These are phyloP conservation scores for Amphipyra berbera DNA, from an alignment of 2,888 invertebrate species.

Conservation along the genomic window DNA sequence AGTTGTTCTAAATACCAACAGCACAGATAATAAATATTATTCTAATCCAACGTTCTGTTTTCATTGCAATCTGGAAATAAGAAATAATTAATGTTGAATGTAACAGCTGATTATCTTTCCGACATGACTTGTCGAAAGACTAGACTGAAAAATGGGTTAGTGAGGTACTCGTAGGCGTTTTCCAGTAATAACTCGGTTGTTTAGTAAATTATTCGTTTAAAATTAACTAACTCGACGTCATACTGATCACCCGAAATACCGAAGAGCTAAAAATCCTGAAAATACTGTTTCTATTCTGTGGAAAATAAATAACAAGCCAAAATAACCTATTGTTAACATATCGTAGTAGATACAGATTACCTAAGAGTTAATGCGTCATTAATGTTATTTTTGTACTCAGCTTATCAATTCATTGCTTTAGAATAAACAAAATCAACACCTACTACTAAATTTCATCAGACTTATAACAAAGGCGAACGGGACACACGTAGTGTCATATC, in stretches of 20 bases:
- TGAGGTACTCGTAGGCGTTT: constrained; percentile 38
- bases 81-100: constrained; percentile 39
- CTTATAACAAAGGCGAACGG: no score
- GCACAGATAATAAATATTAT: constrained; percentile 12
- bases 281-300: constrained; percentile 40
- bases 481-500: no score
- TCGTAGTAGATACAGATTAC: constrained; percentile 33
- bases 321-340: constrained; percentile 36
- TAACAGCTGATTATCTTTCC: constrained; percentile 34
- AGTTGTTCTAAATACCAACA: constrained; percentile 20
- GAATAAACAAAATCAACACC: no score
- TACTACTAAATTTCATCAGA: no score
- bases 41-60: constrained; percentile 17
- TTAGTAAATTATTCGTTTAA: constrained; percentile 45
- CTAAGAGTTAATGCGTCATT: constrained; percentile 2
- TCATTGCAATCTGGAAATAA: constrained; percentile 34
- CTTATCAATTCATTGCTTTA: no score
- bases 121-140: constrained; percentile 38
- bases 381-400: no score
- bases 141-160: constrained; percentile 46
- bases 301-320: constrained; percentile 36
- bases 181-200: constrained; percentile 31
- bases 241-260: constrained; percentile 35
- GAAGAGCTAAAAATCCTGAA: constrained; percentile 28
- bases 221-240: constrained; percentile 52